Evolutionary conservation across 2,797 vertebrate species (phyloP).

Genomic region (Heterohyrax brucei): DNA sequence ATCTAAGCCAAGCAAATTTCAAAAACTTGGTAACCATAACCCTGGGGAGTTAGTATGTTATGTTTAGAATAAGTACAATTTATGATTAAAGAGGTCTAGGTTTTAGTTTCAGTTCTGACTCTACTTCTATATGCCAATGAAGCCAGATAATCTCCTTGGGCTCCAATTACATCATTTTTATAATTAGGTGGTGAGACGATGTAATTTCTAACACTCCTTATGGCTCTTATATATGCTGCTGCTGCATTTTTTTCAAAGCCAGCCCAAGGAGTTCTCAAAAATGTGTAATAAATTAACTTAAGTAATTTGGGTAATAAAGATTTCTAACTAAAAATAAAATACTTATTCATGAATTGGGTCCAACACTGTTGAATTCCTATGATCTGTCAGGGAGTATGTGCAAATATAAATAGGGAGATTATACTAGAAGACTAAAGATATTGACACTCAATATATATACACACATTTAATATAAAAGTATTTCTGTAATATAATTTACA

Average conservation of each 20-base stretch:
- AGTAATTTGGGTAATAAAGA: not conserved
- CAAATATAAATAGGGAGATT: not conserved
- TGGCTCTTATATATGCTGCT: not conserved
- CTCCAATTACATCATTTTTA: not conserved
- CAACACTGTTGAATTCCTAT: not conserved
- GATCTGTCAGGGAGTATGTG: not conserved
- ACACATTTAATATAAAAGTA: not conserved
- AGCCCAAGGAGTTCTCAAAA: not conserved
- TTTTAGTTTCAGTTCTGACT: not conserved
- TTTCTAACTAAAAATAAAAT: not conserved
- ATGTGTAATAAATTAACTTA: not conserved
- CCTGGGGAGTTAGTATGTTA: not conserved
- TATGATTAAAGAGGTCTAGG: not conserved
- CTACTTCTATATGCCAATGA: not conserved
- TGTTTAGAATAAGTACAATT: not conserved
- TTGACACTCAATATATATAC: no score
- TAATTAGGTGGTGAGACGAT: not conserved
- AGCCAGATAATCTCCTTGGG: not conserved
- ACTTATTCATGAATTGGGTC: not conserved
- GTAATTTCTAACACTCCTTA: not conserved
- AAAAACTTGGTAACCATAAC: not conserved
- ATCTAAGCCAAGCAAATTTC: conserved; percentile 35
- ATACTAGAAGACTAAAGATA: not conserved
- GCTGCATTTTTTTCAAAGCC: not conserved
- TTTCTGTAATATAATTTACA: not conserved